Evolutionary conservation across 2,113 vertebrate genomes (phyloP).

Genomic region (Blennius ocellaris): DNA sequence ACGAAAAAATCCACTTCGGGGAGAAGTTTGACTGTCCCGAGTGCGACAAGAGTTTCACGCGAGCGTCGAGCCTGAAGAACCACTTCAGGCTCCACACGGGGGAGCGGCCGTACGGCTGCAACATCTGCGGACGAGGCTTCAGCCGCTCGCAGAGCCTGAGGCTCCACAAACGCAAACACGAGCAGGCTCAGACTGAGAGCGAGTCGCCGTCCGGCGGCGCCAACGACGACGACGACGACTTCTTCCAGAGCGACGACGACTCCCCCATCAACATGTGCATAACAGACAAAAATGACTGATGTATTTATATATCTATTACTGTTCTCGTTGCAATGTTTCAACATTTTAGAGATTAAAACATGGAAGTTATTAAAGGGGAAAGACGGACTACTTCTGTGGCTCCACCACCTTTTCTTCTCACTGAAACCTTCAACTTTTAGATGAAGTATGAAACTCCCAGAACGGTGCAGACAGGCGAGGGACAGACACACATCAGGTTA

Average conservation of each 20-base stretch:
- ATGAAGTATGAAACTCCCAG: slow-evolving; percentile 33
- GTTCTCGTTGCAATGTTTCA: slow-evolving; percentile 28
- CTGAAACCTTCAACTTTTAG: no score
- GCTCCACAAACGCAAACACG: slow-evolving; percentile 72
- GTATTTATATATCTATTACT: slow-evolving; percentile 45
- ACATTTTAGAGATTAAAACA: slow-evolving; percentile 18
- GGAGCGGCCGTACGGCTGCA: slow-evolving; percentile 77
- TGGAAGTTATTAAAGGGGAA: slow-evolving; percentile 8
- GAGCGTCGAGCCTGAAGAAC: slow-evolving; percentile 83
- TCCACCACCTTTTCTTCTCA: slow-evolving; percentile 5
- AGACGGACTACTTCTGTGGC: slow-evolving; percentile 53
- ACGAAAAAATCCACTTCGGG: slow-evolving; percentile 83
- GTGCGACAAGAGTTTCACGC: slow-evolving; percentile 78
- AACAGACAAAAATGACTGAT: slow-evolving; percentile 62
- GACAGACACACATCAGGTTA: slow-evolving; percentile 3
- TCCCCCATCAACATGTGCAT: slow-evolving; percentile 71
- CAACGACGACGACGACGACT: slow-evolving; percentile 44
- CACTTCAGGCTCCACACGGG: slow-evolving; percentile 84
- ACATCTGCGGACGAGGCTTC: slow-evolving; percentile 75
- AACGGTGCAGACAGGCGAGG: slow-evolving; percentile 6
- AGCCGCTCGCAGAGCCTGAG: slow-evolving; percentile 74
- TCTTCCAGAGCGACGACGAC: slow-evolving; percentile 65
- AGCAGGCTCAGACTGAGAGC: slow-evolving; percentile 42
- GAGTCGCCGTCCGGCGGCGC: slow-evolving; percentile 37
- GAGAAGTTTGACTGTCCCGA: slow-evolving; percentile 79